These are phyloP conservation scores for Thalassarche chlororhynchos DNA, from an alignment of 2,113 vertebrate species.

Conservation along the genomic window DNA sequence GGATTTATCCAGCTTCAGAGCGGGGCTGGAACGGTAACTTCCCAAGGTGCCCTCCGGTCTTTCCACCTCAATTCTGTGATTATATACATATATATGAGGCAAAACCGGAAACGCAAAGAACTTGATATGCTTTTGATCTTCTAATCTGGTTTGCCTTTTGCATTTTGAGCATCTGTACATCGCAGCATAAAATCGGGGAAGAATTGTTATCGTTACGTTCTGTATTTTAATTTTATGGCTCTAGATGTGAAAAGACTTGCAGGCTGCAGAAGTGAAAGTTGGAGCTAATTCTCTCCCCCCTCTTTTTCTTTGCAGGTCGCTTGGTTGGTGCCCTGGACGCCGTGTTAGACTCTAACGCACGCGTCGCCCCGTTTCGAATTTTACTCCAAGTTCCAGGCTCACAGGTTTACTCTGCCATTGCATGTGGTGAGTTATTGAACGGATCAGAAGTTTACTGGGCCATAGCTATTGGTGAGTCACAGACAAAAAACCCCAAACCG, in stretches of 20 bases:
- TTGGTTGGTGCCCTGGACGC: slow-evolving; percentile 95
- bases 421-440: slow-evolving; percentile 89
- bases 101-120: not conserved
- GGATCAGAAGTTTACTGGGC: slow-evolving; percentile 92
- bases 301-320: slow-evolving; percentile 78
- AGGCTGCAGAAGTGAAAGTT: not conserved
- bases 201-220: rapidly evolving
- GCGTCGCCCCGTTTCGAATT: slow-evolving; percentile 91
- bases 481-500: not conserved
- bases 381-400: slow-evolving; percentile 94
- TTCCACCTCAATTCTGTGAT: not conserved
- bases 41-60: not conserved
- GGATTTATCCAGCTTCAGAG: not conserved
- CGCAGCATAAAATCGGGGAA: not conserved
- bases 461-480: slow-evolving; percentile 89
- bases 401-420: slow-evolving; percentile 93
- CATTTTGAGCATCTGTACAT: not conserved
- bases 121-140: not conserved
- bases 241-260: not conserved
- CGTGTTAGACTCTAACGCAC: slow-evolving; percentile 91
- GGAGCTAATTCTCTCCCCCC: not conserved
- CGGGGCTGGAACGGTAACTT: not conserved
- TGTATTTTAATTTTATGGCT: not conserved
- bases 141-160: not conserved
- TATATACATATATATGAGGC: not conserved